These are phyloP conservation scores for Sula dactylatra DNA, from an alignment of 2,113 vertebrate genomes.

Conservation along the genomic window DNA sequence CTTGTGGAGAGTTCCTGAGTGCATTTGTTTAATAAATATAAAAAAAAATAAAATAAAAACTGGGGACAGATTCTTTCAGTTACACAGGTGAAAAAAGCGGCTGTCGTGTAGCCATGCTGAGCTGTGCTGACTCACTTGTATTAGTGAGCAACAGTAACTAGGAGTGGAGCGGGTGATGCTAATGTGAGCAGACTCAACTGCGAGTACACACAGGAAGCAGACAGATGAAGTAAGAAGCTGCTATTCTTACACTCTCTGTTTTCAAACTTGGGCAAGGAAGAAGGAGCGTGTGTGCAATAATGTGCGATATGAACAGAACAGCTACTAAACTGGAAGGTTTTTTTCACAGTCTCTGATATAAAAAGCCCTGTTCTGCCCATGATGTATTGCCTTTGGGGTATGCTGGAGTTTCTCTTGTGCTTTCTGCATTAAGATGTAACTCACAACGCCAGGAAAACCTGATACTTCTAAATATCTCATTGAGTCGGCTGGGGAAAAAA, in stretches of 20 bases:
- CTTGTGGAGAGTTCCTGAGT: neutral
- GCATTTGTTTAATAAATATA: neutral
- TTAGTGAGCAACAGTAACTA: neutral
- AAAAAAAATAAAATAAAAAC: neutral
- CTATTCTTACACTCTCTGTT: neutral
- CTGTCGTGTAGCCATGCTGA: neutral
- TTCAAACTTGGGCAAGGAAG: neutral
- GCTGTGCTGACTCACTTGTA: neutral
- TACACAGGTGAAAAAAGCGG: neutral
- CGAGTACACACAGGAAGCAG: constrained; percentile 28
- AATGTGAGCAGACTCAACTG: neutral
- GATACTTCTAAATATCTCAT: neutral
- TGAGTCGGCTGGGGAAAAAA: neutral
- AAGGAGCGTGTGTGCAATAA: neutral
- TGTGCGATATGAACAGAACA: neutral
- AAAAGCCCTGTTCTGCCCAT: neutral
- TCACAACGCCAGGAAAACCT: neutral
- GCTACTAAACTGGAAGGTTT: constrained; percentile 32
- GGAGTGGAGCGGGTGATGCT: neutral
- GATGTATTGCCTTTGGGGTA: neutral
- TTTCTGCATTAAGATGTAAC: neutral
- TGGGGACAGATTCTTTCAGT: neutral
- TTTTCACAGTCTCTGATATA: constrained; percentile 21
- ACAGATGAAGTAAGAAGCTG: constrained; percentile 35
- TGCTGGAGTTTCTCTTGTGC: neutral